Evolutionary conservation across 2,797 vertebrate species (phyloP).

Genomic region (Pantherophis alleghaniensis): DNA sequence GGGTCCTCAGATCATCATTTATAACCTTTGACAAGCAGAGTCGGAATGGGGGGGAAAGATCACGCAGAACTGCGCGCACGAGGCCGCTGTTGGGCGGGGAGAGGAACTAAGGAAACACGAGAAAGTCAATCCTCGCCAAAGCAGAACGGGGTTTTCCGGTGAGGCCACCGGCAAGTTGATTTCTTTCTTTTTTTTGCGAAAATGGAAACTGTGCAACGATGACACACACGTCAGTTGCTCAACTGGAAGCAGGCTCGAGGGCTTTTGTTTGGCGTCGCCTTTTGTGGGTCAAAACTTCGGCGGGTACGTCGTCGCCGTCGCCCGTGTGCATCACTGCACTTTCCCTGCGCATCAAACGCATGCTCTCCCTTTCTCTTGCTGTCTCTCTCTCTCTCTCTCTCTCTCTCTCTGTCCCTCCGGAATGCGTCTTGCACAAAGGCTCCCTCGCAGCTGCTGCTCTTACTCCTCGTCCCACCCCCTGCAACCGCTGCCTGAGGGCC

Average conservation of each 20-base stretch:
- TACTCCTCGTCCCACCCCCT: slow-evolving; percentile 1
- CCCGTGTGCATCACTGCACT: background rate
- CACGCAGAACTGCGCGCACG: background rate
- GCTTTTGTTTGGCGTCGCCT: background rate
- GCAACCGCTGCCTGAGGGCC: background rate
- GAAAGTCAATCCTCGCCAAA: background rate
- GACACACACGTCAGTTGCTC: background rate
- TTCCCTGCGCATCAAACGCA: background rate
- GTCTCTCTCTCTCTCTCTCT: no score
- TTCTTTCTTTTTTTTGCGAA: background rate
- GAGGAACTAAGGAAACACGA: background rate
- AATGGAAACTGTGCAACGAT: background rate
- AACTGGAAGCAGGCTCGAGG: background rate
- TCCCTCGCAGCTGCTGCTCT: background rate
- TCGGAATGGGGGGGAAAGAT: background rate
- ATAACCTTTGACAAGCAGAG: background rate
- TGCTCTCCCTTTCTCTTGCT: background rate
- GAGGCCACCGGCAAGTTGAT: background rate
- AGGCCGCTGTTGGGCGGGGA: background rate
- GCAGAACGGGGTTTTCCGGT: background rate
- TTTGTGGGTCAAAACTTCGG: background rate
- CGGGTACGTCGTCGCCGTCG: fast-evolving
- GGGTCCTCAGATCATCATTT: background rate
- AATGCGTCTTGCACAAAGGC: background rate
- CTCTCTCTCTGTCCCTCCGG: background rate